Base-by-base conservation (phyloP, 2,113 vertebrate genomes). In the Microcebus jonahi region DNA sequence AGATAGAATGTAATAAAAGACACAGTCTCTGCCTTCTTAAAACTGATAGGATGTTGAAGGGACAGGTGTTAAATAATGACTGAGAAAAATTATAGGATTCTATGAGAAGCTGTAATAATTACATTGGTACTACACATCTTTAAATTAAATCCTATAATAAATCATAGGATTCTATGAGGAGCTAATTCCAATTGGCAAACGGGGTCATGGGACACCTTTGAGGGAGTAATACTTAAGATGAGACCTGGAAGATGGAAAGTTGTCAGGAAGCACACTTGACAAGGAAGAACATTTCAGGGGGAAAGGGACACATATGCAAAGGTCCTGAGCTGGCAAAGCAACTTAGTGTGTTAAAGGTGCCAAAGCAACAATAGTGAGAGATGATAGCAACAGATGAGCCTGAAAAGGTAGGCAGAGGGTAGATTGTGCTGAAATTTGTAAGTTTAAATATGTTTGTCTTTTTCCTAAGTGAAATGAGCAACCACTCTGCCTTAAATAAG, bases 21-120 rank as follows among this genome's bases (percentile, higher is more conserved):
- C 5, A 55, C 14, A 77, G 2, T 90, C 15, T 36, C 53, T 48
- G 68, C 48, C 25, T 88, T 79, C 53, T 94, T 85, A 48, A 89
- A 96, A 92, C 8, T 21, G 55, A 81, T 0, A 83, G 39, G 15
- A 77, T 91, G 36, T 93, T 45, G n/a, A 88, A 29, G 36, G 39
- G n/a, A 71, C 23, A 87, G 20, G 11, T 53, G 27, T 92, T 92
- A 73, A 94, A 45, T 55, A 83, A 79, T 82, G 70, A 77, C 55
- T 86, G 79, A 88, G 63, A 87, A 91, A 96, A 88, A 31, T 6
- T 39, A 79, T 10, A 83, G 84, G 31, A 70, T 89, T 91, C 73
- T 81, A 8, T 77, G 70, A 55, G n/a, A 68, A 92, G n/a, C 8
- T 68, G 1, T 94, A 53, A 75, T 5, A 86, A 25, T 42, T 42